phyloP scores from a whole-genome alignment of 2,113 vertebrate species.

The Apteryx owenii region DNA sequence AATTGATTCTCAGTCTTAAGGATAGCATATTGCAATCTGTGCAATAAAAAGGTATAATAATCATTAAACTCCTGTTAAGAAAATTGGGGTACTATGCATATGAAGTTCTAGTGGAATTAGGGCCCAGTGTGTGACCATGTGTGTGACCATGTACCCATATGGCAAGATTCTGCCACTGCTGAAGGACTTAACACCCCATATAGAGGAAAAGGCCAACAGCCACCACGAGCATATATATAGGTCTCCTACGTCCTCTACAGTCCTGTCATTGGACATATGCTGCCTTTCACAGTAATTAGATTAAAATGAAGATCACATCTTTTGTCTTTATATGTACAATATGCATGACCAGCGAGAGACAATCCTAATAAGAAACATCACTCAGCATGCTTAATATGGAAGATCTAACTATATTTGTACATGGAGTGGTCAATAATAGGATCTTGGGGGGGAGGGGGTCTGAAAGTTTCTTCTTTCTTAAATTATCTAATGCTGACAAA shows the following conservation, averaged over 20 bases:
- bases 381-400: not conserved
- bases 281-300: not conserved
- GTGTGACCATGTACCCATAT: not conserved
- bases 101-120: not conserved
- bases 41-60: not conserved
- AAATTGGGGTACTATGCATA: not conserved
- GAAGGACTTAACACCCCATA: not conserved
- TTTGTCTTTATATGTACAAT: not conserved
- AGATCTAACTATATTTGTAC: not conserved
- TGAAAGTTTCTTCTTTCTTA: not conserved
- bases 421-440: not conserved
- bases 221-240: not conserved
- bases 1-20: not conserved
- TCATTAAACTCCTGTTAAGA: not conserved
- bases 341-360: accelerated
- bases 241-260: not conserved
- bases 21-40: not conserved
- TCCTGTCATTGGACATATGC: not conserved
- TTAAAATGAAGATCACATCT: not conserved
- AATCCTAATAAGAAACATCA: not conserved
- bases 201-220: not conserved
- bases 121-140: not conserved
- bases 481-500: not conserved
- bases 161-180: not conserved
- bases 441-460: not conserved